These are phyloP conservation scores for Turritopsis rubra DNA, from an alignment of 30 jellyfish, hydroid and myxozoan genomes.

Conservation along the genomic window DNA sequence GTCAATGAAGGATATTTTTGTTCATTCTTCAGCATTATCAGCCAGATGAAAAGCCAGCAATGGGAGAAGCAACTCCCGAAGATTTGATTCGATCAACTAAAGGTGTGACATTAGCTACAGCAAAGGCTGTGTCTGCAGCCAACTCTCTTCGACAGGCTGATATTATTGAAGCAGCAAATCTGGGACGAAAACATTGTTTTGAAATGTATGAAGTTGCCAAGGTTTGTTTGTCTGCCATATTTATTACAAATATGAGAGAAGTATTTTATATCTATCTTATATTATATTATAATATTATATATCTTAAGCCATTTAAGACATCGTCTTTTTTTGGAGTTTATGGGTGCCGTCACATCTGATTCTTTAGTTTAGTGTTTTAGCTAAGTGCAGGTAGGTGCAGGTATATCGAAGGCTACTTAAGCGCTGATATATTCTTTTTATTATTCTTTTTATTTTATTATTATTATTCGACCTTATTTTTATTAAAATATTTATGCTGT, in stretches of 20 bases:
- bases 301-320: not conserved
- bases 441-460: too few species aligned
- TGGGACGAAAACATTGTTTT: slow-evolving; percentile 78
- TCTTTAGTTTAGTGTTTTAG: too few species aligned
- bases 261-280: too few species aligned
- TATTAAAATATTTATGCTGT: too few species aligned
- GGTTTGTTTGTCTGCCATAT: slow-evolving; percentile 32
- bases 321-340: too few species aligned
- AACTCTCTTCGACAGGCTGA: slow-evolving; percentile 76
- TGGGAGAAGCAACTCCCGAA: slow-evolving; percentile 61
- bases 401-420: too few species aligned
- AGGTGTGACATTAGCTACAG: slow-evolving; percentile 81
- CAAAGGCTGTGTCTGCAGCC: slow-evolving; percentile 86
- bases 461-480: too few species aligned
- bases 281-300: not conserved
- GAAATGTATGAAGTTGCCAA: slow-evolving; percentile 70
- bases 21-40: slow-evolving; percentile 29
- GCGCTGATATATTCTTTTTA: too few species aligned
- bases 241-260: too few species aligned
- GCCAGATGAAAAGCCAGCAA: slow-evolving; percentile 38
- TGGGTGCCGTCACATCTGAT: too few species aligned
- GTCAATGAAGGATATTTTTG: too few species aligned
- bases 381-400: too few species aligned
- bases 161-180: slow-evolving; percentile 80
- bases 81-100: slow-evolving; percentile 79